Base-by-base conservation (phyloP, 2,113 vertebrate genomes). In the Zeus faber region DNA sequence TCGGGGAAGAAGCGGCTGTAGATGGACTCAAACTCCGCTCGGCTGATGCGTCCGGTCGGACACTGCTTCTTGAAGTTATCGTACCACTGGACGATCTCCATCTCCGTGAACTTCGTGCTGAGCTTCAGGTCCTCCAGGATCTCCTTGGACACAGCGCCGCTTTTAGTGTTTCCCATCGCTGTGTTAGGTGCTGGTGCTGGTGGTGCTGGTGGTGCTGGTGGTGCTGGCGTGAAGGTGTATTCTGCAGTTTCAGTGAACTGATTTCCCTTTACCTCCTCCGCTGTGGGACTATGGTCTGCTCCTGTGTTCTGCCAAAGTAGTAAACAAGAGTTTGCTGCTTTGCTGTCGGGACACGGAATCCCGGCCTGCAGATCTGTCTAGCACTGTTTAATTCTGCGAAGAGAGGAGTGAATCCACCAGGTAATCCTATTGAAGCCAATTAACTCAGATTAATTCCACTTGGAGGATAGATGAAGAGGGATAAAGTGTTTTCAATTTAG, bases 31-130 rank as follows among this genome's bases (percentile, higher is more conserved):
- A 98, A 98, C 79, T 98, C 93, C 1, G 91, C 87, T 70, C 91
- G 91, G 0, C 91, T 69, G 72, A 98, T 95, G 76, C 93, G 95
- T 1, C 93, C 95, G 0, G 85, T 83, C 40, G 96, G 96, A 82
- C 96, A 97, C 81, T 98, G 94, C 88, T 88, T 96, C 70, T 97
- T 91, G 89, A 98, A 98, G 49, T 95, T 95, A 5, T 95, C 83
- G 1, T 88, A 88, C 86, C 85, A 89, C 72, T 86, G 83, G 37
- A 24, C 72, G 11, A 89, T 76, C 67, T 89, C 86, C 0, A 37
- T 66, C 68, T 88, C 86, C 2, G 79, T 31, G 76, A 86, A 89
- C 70, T 82, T 89, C 62, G 86, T 89, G 72, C 63, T 83, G 33
- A 87, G 75, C 45, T 86, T 88, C 50, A 89, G 76, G 26, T 89